phyloP scores from a whole-genome alignment of 2,888 invertebrate species.

The Apodemia mormo region DNA sequence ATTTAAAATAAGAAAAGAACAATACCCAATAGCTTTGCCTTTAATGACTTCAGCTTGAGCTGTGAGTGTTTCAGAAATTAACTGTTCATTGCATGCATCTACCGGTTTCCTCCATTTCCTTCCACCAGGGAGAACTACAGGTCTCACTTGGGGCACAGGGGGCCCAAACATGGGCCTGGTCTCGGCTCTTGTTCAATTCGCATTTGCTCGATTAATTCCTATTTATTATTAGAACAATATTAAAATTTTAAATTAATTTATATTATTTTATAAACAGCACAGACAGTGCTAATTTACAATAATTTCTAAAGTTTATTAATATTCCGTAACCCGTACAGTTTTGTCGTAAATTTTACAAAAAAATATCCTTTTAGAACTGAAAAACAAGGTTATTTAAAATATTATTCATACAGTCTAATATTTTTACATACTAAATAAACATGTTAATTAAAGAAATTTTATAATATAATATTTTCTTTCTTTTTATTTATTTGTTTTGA shows the following conservation, averaged over 20 bases:
- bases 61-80: slow-evolving; percentile 92
- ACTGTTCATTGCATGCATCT: slow-evolving; percentile 94
- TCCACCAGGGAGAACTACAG: slow-evolving; percentile 89
- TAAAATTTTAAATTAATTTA: background rate
- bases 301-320: no score
- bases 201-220: slow-evolving; percentile 63
- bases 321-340: no score
- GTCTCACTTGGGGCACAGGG: slow-evolving; percentile 85
- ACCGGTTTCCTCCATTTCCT: slow-evolving; percentile 90
- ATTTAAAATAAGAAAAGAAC: slow-evolving; percentile 20
- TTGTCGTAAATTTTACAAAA: no score
- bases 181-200: slow-evolving; percentile 71
- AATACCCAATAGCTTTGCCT: slow-evolving; percentile 92
- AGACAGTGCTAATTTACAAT: no score
- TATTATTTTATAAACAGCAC: background rate
- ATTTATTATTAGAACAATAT: slow-evolving; percentile 14
- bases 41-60: slow-evolving; percentile 93
- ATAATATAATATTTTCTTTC: no score
- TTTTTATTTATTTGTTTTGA: no score
- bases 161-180: slow-evolving; percentile 78
- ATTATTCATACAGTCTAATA: no score
- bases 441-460: no score
- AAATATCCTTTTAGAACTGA: no score
- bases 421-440: background rate
- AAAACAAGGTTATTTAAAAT: no score